Evolutionary conservation across 2,797 vertebrate genomes (phyloP).

Genomic region (Gorsachius magnificus): DNA sequence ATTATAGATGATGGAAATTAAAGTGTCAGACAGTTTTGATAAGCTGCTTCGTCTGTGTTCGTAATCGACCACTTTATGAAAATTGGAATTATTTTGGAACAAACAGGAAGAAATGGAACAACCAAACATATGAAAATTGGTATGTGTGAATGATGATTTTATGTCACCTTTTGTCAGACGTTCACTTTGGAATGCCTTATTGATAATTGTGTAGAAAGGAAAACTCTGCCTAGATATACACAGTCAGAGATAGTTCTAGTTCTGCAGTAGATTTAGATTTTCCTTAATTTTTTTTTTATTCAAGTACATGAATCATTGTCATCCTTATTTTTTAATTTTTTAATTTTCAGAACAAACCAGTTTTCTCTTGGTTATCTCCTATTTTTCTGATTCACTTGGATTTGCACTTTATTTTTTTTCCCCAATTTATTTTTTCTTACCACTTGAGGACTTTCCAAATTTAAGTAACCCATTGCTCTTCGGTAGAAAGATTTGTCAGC

Average conservation of each 20-base stretch:
- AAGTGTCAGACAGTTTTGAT: constrained; percentile 5
- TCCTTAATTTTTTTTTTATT: background rate
- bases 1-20: constrained; percentile 13
- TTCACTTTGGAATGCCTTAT: background rate
- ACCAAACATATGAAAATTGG: background rate
- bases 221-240: background rate
- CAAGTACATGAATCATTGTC: background rate
- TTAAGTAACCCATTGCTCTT: background rate
- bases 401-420: background rate
- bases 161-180: background rate
- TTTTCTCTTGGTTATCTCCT: background rate
- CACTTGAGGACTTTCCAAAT: background rate
- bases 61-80: background rate
- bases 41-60: background rate
- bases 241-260: background rate
- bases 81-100: constrained; percentile 13
- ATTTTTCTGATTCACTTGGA: background rate
- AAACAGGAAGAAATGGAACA: constrained; percentile 15
- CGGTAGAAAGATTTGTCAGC: background rate
- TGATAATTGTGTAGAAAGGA: background rate
- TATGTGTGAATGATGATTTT: constrained; percentile 10
- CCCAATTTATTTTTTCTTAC: background rate
- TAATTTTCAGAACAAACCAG: background rate
- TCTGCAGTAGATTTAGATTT: background rate
- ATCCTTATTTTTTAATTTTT: background rate